These are phyloP conservation scores for Hirtodrosophila histrioides DNA, from an alignment of 2,888 invertebrate genomes.

Conservation along the genomic window DNA sequence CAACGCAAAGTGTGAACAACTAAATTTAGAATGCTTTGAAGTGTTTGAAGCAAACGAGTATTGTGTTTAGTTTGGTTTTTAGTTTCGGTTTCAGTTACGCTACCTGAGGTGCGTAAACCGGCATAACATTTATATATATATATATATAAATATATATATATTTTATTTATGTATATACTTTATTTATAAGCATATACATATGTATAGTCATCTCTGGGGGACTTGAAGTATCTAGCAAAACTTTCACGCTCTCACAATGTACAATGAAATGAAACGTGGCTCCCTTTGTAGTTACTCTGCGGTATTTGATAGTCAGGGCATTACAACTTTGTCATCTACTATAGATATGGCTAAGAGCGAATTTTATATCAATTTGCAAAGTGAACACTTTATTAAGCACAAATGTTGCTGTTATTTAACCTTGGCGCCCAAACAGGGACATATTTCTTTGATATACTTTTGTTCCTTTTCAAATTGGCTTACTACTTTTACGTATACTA, in stretches of 20 bases:
- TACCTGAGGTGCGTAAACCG: conserved; percentile 4
- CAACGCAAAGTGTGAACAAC: conserved; percentile 76
- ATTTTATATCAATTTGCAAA: neutral
- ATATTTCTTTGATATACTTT: too few relatives aligned
- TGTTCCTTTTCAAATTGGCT: too few relatives aligned
- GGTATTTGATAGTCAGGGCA: neutral
- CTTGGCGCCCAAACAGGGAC: neutral
- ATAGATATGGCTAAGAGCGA: neutral
- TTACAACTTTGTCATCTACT: conserved; percentile 17
- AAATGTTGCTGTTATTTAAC: neutral
- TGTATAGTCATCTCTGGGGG: conserved; percentile 10
- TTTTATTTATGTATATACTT: conserved; percentile 1
- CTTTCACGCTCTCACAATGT: conserved; percentile 64
- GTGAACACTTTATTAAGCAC: too few relatives aligned
- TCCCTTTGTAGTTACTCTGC: conserved; percentile 4
- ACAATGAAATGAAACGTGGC: conserved; percentile 30
- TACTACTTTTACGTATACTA: too few relatives aligned
- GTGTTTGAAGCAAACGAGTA: conserved; percentile 38
- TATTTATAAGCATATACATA: conserved; percentile 11
- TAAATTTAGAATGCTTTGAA: conserved; percentile 73
- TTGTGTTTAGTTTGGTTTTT: conserved; percentile 22
- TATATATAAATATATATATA: neutral
- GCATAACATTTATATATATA: conserved; percentile 9
- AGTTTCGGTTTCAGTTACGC: conserved; percentile 16
- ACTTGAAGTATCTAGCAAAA: conserved; percentile 28